phyloP scores from a whole-genome alignment of 2,888 invertebrate species.

The Pristionchus entomophagus region DNA sequence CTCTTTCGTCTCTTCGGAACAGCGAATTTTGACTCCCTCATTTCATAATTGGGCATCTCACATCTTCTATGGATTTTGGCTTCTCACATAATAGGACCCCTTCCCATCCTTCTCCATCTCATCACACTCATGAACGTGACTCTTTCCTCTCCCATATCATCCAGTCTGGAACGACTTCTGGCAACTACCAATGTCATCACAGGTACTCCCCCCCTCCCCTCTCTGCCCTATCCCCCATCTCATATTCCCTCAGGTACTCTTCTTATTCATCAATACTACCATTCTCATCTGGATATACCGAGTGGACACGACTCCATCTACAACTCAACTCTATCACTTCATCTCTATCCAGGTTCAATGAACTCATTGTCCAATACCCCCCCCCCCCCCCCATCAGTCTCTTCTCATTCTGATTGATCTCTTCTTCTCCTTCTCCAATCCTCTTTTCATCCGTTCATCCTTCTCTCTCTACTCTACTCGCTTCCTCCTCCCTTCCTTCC shows the following conservation, averaged over 20 bases:
- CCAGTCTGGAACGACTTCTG: not conserved
- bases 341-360: not conserved
- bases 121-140: not conserved
- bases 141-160: not conserved
- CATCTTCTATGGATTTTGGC: no score
- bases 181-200: not conserved
- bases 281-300: constrained; percentile 1
- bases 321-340: constrained; percentile 5
- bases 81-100: no score
- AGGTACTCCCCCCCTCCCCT: not conserved
- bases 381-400: not conserved
- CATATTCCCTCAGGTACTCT: not conserved
- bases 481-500: constrained; percentile 16
- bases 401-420: constrained; percentile 6
- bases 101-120: not conserved
- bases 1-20: not conserved
- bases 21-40: not conserved
- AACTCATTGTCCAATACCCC: not conserved
- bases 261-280: not conserved
- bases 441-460: not conserved
- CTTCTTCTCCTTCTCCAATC: not conserved
- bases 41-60: not conserved
- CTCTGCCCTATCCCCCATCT: not conserved
- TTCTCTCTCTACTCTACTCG: constrained; percentile 4
- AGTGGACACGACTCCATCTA: not conserved